A percentile compares a stretch with the other conserved stretches of the same genome.
Evolutionary conservation across 2,113 vertebrate genomes (phyloP).

Genomic region (Atlantisia rogersi): DNA sequence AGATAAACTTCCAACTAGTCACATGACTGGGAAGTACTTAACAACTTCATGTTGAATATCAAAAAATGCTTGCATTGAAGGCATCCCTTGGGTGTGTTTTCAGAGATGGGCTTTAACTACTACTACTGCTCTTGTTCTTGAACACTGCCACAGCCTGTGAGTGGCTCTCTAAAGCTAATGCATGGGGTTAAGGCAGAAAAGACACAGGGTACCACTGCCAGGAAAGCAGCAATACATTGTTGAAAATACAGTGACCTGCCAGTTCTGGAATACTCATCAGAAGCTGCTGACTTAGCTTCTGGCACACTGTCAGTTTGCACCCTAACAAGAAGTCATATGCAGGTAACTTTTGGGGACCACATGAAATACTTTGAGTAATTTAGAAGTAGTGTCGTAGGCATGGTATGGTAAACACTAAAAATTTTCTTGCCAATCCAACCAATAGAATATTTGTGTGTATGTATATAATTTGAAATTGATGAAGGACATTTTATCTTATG

Average conservation of each 20-base stretch:
- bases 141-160: not conserved
- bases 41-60: not conserved
- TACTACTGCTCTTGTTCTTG: not conserved
- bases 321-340: not conserved
- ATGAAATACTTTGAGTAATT: not conserved
- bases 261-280: not conserved
- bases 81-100: accelerated
- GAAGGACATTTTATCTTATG: not conserved
- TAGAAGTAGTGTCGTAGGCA: not conserved
- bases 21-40: not conserved
- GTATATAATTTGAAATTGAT: not conserved
- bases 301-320: not conserved
- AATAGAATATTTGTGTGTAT: not conserved
- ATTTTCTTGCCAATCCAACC: not conserved
- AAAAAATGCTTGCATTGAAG: not conserved
- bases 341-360: not conserved
- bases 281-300: not conserved
- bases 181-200: not conserved
- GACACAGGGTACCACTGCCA: not conserved
- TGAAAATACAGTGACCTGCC: accelerated
- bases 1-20: not conserved
- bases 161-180: not conserved
- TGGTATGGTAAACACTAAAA: not conserved
- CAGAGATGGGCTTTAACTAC: not conserved
- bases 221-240: not conserved